Conservation (phyloP, 1,140 invertebrate genomes). For the Aricia agestis region DNA sequence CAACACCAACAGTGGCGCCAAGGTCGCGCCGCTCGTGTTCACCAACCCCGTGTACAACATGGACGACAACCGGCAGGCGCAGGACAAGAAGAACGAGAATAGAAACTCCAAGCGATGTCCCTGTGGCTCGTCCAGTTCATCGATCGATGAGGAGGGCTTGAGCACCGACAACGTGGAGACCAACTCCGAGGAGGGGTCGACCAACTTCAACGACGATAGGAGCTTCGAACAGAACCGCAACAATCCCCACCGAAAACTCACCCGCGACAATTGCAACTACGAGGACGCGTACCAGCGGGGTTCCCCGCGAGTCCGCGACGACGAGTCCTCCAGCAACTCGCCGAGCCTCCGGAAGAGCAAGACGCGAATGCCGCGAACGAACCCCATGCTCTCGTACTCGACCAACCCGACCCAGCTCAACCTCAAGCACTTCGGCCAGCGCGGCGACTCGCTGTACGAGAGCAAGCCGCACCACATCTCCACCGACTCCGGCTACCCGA, state of each 20-base stretch:
- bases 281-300: constrained; percentile 73
- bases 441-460: constrained; percentile 63
- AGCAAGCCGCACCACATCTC: constrained; percentile 69
- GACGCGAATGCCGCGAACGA: constrained; percentile 73
- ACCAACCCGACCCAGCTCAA: constrained; percentile 67
- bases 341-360: constrained; percentile 68
- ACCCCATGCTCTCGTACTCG: constrained; percentile 74
- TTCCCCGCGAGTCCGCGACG: constrained; percentile 60
- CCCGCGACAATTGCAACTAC: constrained; percentile 70
- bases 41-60: constrained; percentile 91
- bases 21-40: constrained; percentile 85
- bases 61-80: constrained; percentile 73
- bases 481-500: constrained; percentile 61
- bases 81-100: constrained; percentile 64
- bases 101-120: constrained; percentile 70
- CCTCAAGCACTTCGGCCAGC: constrained; percentile 71
- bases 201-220: constrained; percentile 73
- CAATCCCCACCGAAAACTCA: constrained; percentile 69
- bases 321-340: constrained; percentile 69
- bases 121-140: constrained; percentile 76
- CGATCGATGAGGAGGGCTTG: constrained; percentile 75
- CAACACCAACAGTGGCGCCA: constrained; percentile 69
- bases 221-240: constrained; percentile 76
- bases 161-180: constrained; percentile 76
- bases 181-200: constrained; percentile 73